These are phyloP conservation scores for Nysson spinosus DNA, from an alignment of 2,888 invertebrate genomes.

Conservation along the genomic window DNA sequence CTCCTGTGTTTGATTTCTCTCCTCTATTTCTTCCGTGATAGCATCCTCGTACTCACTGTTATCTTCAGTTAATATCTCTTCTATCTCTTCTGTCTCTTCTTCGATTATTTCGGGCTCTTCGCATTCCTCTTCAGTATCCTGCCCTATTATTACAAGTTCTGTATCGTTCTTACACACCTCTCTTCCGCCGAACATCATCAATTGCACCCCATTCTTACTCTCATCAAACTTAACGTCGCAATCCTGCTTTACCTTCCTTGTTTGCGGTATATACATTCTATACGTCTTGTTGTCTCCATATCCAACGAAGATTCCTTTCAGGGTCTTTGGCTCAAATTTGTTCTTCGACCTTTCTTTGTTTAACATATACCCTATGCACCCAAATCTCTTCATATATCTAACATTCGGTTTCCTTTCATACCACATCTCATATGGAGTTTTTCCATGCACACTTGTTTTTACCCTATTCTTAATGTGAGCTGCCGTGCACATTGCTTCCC, in stretches of 20 bases:
- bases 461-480: constrained; percentile 9
- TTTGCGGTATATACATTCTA: constrained; percentile 17
- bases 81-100: not conserved
- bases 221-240: constrained; percentile 18
- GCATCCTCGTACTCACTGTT: constrained; percentile 1
- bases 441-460: constrained; percentile 16
- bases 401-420: constrained; percentile 8
- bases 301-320: constrained; percentile 14
- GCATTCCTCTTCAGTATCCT: not conserved
- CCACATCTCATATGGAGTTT: constrained; percentile 19
- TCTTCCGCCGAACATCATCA: not conserved
- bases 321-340: constrained; percentile 12
- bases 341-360: not conserved
- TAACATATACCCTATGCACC: constrained; percentile 4
- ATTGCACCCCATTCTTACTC: not conserved
- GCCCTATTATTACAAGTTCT: not conserved
- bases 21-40: not conserved
- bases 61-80: not conserved
- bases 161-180: not conserved
- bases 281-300: constrained; percentile 18
- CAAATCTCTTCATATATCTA: constrained; percentile 16
- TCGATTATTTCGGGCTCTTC: not conserved
- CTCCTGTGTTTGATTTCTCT: not conserved
- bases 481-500: constrained; percentile 3
- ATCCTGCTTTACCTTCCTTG: not conserved